These are phyloP conservation scores for Tokudaia muenninki DNA, from an alignment of 2,797 vertebrate genomes.

Conservation along the genomic window DNA sequence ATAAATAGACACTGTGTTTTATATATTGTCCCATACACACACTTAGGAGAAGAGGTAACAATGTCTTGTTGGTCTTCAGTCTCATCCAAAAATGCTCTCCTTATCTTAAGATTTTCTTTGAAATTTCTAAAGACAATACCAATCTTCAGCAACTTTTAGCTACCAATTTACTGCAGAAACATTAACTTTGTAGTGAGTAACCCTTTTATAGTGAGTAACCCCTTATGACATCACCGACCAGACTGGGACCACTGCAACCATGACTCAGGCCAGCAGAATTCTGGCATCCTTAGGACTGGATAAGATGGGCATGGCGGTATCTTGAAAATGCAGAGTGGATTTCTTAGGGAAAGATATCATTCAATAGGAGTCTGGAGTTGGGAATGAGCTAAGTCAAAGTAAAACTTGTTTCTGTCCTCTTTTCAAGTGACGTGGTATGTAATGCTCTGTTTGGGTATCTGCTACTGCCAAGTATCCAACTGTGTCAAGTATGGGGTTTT, in stretches of 20 bases:
- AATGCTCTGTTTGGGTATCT: neutral
- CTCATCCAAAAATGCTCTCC: neutral
- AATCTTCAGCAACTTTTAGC: neutral
- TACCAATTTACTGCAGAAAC: neutral
- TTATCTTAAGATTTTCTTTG: neutral
- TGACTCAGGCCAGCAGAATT: neutral
- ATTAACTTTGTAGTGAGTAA: neutral
- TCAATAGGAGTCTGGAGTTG: neutral
- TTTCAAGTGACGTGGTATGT: neutral
- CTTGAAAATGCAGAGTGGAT: neutral
- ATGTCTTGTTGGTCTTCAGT: neutral
- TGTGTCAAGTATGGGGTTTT: neutral
- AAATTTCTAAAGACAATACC: neutral
- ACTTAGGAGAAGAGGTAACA: neutral
- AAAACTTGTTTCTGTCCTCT: neutral
- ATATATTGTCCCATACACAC: rapidly evolving
- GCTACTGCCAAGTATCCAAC: neutral
- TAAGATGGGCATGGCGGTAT: rapidly evolving
- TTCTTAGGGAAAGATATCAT: neutral
- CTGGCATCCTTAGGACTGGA: neutral
- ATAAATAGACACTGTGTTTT: neutral
- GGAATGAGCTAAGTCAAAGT: neutral
- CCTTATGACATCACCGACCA: neutral
- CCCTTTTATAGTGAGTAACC: neutral
- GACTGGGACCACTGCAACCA: neutral